Evolutionary conservation across 2,113 vertebrate genomes (phyloP).

Genomic region (Rhynchomys soricoides): DNA sequence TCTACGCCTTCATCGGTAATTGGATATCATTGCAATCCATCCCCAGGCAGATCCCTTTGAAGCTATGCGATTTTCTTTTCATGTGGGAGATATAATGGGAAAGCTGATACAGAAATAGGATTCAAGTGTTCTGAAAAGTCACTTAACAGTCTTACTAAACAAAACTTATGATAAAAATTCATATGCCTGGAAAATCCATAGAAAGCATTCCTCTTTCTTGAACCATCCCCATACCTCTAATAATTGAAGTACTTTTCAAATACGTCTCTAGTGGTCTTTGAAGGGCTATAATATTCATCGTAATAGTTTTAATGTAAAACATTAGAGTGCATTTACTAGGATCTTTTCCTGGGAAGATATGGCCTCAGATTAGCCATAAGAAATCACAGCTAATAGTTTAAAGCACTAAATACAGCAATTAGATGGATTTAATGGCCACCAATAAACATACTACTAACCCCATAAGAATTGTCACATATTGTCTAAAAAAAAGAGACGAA

Average conservation of each 20-base stretch:
- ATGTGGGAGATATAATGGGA: background rate
- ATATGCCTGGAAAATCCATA: background rate
- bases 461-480: background rate
- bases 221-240: background rate
- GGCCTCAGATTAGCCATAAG: background rate
- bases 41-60: background rate
- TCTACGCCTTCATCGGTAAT: background rate
- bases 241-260: background rate
- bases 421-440: background rate
- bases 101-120: background rate
- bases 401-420: background rate
- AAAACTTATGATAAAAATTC: background rate
- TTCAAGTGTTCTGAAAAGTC: background rate
- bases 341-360: background rate
- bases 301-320: background rate
- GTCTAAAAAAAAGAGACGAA: background rate
- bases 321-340: background rate
- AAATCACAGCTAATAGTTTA: background rate
- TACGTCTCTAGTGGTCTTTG: background rate
- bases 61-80: constrained; percentile 28
- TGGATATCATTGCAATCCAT: background rate
- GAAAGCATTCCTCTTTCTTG: background rate
- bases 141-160: constrained; percentile 9
- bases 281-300: background rate
- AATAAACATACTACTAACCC: background rate